A percentile compares a stretch with the other conserved stretches of the same genome.
Evolutionary conservation across 1,140 invertebrate genomes (phyloP).

Genomic region (Zophobas morio): DNA sequence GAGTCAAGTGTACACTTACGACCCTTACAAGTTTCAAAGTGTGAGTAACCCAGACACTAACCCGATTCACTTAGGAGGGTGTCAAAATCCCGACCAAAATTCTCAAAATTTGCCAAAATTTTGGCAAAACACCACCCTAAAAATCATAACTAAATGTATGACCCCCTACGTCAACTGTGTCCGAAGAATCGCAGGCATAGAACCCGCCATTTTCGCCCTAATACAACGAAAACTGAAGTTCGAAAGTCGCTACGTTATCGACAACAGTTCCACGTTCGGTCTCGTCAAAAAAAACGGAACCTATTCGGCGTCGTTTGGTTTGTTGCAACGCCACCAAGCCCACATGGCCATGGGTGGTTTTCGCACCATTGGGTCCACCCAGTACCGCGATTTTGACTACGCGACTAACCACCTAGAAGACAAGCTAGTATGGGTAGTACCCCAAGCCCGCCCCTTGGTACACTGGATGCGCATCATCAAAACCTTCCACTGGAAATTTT

Average conservation of each 20-base stretch:
- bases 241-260: not conserved
- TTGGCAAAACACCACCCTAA: slow-evolving; percentile 12
- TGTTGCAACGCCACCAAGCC: not conserved
- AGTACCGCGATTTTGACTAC: slow-evolving; percentile 21
- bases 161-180: slow-evolving; percentile 11
- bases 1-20: slow-evolving; percentile 2
- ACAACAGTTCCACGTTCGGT: not conserved
- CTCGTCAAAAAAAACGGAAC: slow-evolving; percentile 2
- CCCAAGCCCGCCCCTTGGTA: not conserved
- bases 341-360: slow-evolving; percentile 14
- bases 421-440: slow-evolving; percentile 25
- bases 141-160: slow-evolving; percentile 3
- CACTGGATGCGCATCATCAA: slow-evolving; percentile 6
- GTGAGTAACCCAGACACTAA: not conserved
- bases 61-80: not conserved
- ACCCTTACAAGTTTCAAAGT: not conserved
- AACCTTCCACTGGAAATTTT: slow-evolving; percentile 3
- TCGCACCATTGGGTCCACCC: not conserved
- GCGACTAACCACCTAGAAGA: slow-evolving; percentile 10
- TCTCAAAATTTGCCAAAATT: slow-evolving; percentile 12
- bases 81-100: not conserved
- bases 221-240: slow-evolving; percentile 4
- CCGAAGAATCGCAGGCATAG: not conserved
- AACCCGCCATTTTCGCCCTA: not conserved
- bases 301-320: slow-evolving; percentile 14